Base-by-base conservation (phyloP, 2,113 vertebrate species). In the Dasyornis broadbenti region DNA sequence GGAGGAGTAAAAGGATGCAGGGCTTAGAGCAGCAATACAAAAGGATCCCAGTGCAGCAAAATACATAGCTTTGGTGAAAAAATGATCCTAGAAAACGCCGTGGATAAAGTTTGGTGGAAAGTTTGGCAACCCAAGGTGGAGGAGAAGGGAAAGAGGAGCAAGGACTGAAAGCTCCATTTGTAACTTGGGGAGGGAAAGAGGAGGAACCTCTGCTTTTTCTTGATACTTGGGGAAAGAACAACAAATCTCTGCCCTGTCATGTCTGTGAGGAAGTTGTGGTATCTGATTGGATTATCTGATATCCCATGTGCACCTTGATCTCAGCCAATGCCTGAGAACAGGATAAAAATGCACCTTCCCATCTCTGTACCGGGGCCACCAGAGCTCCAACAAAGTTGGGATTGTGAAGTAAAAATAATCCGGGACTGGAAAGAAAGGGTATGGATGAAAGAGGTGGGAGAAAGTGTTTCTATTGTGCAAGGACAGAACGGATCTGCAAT, bases 361-460 rank as follows among this genome's bases (percentile, higher is more conserved):
- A 26, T 6, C 21, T 53, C 33, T n/a, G 0, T 1, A 7, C 26
- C 1, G 23, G 39, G 28, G 12, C 12, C 50, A 88, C 20, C 26
- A 79, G 56, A 71, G 20, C 10, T 18, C 6, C 23, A 40, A 31
- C 18, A 42, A 78, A 76, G 17, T 3, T 5, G 4, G 9, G 30
- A 35, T 9, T 35, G 30, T 37, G 39, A 35, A 23, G 24, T 54
- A 10, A 71, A 69, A 73, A 45, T 6, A 14, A 7, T 11, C 14
- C 28, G 44, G 6, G 11, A 12, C 15, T 42, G 44, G 8, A 47
- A 60, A 47, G 23, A 17, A 76, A 57, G 30, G 45, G 2, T 6
- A 31, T 30, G 35, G 11, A 50, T 30, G 27, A 50, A 69, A 64
- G 5, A 63, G 23, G 3, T 42, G 35, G 72, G 18, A 21, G 15